Percentiles rank a stretch among this genome's conserved stretches.
Evolutionary conservation across 2,113 vertebrate genomes (phyloP).

Genomic region (Mesitornis unicolor): DNA sequence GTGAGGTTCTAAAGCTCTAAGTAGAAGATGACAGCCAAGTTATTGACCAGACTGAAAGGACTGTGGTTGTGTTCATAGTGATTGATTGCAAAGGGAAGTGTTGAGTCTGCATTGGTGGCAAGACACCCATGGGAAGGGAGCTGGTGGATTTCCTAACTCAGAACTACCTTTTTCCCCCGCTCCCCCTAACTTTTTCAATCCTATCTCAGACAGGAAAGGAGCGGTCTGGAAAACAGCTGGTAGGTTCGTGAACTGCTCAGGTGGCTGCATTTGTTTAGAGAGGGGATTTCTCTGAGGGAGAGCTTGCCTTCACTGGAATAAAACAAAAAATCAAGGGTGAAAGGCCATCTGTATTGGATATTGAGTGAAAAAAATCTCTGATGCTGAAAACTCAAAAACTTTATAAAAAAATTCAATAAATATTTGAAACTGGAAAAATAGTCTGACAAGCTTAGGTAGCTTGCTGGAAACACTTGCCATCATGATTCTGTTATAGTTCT

Average conservation of each 20-base stretch:
- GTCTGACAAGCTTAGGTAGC: not conserved
- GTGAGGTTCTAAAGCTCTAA: not conserved
- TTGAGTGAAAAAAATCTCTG: not conserved
- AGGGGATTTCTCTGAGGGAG: not conserved
- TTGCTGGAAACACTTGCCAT: not conserved
- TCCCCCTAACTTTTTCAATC: too few species aligned
- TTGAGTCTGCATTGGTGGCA: not conserved
- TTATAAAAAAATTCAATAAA: not conserved
- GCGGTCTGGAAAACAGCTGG: not conserved
- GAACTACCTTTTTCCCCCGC: too few species aligned
- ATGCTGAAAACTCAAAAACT: not conserved
- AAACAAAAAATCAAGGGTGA: not conserved
- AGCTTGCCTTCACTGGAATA: not conserved
- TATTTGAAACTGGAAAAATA: not conserved
- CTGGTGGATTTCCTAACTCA: too few species aligned
- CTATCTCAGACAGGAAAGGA: not conserved
- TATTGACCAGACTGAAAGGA: not conserved
- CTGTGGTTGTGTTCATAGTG: accelerated
- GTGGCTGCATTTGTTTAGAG: not conserved
- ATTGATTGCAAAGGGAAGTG: not conserved
- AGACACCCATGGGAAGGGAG: accelerated
- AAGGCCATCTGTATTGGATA: not conserved
- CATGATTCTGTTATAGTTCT: not conserved
- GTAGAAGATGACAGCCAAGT: not conserved
- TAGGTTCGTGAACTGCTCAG: accelerated